Conservation (phyloP, 2,797 vertebrate species). For the Tauraco hartlaubi region DNA sequence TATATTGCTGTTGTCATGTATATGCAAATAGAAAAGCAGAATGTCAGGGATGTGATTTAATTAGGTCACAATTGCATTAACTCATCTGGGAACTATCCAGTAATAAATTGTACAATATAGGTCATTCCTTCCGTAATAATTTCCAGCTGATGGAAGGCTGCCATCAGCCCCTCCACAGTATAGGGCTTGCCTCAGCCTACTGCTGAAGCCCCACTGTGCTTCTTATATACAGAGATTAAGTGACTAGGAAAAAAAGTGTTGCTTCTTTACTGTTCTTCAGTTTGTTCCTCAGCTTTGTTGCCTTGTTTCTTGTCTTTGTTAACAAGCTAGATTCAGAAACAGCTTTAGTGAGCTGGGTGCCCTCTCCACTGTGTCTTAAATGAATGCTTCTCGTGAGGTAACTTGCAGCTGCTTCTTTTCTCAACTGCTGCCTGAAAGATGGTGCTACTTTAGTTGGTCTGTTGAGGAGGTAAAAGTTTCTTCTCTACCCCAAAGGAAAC, state of each 20-base stretch:
- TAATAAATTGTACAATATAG: background rate
- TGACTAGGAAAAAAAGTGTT: background rate
- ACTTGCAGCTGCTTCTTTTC: background rate
- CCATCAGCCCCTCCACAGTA: background rate
- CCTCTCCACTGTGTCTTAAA: background rate
- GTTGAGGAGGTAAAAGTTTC: background rate
- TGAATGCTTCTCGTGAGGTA: background rate
- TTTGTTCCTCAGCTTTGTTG: background rate
- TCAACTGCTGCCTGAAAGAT: background rate
- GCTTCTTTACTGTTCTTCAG: rapidly evolving
- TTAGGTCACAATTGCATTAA: background rate
- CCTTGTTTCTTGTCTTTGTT: background rate
- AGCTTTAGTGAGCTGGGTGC: background rate
- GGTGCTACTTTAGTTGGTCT: background rate
- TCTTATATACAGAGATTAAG: background rate
- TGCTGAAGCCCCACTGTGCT: background rate
- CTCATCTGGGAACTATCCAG: slow-evolving; percentile 9
- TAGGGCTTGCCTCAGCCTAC: background rate
- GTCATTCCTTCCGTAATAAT: background rate
- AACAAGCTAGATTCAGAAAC: background rate
- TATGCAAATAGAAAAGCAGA: background rate
- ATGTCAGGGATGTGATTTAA: background rate
- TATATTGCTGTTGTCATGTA: background rate
- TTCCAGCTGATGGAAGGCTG: slow-evolving; percentile 10
- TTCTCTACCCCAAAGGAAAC: background rate